Evolutionary conservation across 2,888 invertebrate species (phyloP).

Genomic region (Plemyria rubiginata): DNA sequence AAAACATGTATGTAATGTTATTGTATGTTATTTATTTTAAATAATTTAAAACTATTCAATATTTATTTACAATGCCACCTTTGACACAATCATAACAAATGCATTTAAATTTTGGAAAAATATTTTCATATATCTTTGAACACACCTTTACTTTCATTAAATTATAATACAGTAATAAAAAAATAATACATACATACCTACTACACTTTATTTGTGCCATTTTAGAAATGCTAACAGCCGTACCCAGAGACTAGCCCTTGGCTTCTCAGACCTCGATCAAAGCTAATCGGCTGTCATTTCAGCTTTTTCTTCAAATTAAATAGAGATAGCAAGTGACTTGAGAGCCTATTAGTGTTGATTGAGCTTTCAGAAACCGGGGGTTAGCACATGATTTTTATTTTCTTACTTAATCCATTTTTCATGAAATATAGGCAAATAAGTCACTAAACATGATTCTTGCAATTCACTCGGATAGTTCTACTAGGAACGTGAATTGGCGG

Average conservation of each 20-base stretch:
- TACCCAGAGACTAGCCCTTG: neutral
- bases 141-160: conserved; percentile 16
- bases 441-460: too few relatives aligned
- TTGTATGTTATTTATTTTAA: conserved; percentile 64
- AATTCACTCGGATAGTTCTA: too few relatives aligned
- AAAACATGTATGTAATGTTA: conserved; percentile 49
- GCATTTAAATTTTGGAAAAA: conserved; percentile 66
- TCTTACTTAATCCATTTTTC: too few relatives aligned
- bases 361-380: too few relatives aligned
- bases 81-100: conserved; percentile 67
- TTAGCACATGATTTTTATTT: too few relatives aligned
- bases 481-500: too few relatives aligned
- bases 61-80: conserved; percentile 73
- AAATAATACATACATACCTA: too few relatives aligned
- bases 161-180: conserved; percentile 9
- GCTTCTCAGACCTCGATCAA: too few relatives aligned
- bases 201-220: neutral
- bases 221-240: conserved; percentile 1
- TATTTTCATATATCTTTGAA: conserved; percentile 52
- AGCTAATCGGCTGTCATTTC: too few relatives aligned
- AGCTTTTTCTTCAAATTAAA: too few relatives aligned
- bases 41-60: conserved; percentile 76
- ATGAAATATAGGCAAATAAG: neutral
- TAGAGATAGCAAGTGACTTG: too few relatives aligned
- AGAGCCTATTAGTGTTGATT: too few relatives aligned